Conservation (phyloP, 1,140 invertebrate genomes). For the Drosophila punjabiensis region DNA sequence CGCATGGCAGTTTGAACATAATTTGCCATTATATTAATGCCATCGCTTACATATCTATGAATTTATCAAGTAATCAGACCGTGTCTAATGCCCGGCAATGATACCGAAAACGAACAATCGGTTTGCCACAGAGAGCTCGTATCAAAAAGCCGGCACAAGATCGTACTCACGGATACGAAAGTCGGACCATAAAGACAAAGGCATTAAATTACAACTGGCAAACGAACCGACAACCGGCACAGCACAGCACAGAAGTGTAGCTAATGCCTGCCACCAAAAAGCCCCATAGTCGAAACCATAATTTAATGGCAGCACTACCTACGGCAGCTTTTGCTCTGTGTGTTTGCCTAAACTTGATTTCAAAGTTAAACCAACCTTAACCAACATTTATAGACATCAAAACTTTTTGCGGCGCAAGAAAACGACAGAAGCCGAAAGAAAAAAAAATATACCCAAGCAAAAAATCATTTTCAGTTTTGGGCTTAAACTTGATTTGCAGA, state of each 20-base stretch:
- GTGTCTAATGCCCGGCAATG: constrained; percentile 75
- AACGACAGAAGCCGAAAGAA: constrained; percentile 33
- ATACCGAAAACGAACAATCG: constrained; percentile 56
- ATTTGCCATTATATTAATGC: constrained; percentile 71
- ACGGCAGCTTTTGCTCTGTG: constrained; percentile 2
- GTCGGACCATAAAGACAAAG: constrained; percentile 58
- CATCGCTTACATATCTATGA: constrained; percentile 68
- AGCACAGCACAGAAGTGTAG: constrained; percentile 42
- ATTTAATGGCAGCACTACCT: constrained; percentile 41
- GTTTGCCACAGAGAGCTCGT: constrained; percentile 22
- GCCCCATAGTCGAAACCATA: constrained; percentile 30
- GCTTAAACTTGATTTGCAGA: constrained; percentile 79
- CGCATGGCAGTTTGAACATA: constrained; percentile 47
- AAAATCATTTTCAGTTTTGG: constrained; percentile 53
- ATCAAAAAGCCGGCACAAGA: constrained; percentile 43
- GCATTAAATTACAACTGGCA: constrained; percentile 72
- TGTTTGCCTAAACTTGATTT: constrained; percentile 75
- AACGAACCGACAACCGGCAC: constrained; percentile 12
- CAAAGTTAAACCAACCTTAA: constrained; percentile 82
- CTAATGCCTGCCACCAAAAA: constrained; percentile 36
- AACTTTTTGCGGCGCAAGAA: constrained; percentile 63
- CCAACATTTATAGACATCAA: constrained; percentile 79
- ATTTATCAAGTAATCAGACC: constrained; percentile 80
- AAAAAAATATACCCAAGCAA: constrained; percentile 32
- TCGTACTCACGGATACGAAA: constrained; percentile 61